These are phyloP conservation scores for Anabas testudineus DNA, from an alignment of 2,797 vertebrate species.

Conservation along the genomic window DNA sequence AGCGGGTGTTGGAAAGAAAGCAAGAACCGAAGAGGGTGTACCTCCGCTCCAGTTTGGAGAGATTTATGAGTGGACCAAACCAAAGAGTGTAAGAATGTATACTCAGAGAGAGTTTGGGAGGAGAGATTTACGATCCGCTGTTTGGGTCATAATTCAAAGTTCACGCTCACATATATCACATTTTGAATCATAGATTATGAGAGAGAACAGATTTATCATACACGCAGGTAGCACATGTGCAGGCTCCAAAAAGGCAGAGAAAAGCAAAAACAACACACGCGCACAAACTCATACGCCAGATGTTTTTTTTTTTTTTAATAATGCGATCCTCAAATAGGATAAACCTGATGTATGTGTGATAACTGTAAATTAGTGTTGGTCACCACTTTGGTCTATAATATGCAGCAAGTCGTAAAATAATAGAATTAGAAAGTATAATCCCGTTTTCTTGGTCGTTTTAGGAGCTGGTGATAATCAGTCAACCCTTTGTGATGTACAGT, in stretches of 20 bases:
- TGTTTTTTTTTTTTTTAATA: slow-evolving; percentile 67
- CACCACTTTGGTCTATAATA: slow-evolving; percentile 52
- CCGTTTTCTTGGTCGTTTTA: slow-evolving; percentile 23
- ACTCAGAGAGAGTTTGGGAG: slow-evolving; percentile 84
- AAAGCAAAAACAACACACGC: slow-evolving; percentile 70
- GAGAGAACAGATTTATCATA: slow-evolving; percentile 86
- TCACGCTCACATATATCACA: slow-evolving; percentile 88
- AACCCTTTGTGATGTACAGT: slow-evolving; percentile 13
- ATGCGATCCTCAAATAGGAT: slow-evolving; percentile 38
- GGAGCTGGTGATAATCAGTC: slow-evolving; percentile 29
- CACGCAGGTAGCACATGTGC: slow-evolving; percentile 83
- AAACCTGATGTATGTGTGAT: slow-evolving; percentile 42
- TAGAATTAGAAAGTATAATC: too few species aligned
- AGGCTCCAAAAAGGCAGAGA: slow-evolving; percentile 69
- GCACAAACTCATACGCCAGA: slow-evolving; percentile 67
- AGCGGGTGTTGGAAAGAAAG: slow-evolving; percentile 15
- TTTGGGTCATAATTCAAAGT: slow-evolving; percentile 88
- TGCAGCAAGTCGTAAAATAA: too few species aligned
- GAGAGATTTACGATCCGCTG: slow-evolving; percentile 84
- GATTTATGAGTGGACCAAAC: slow-evolving; percentile 83
- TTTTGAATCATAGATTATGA: slow-evolving; percentile 88
- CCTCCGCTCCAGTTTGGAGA: slow-evolving; percentile 82
- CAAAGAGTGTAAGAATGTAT: slow-evolving; percentile 81
- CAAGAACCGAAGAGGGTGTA: slow-evolving; percentile 63
- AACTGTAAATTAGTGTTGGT: slow-evolving; percentile 47